phyloP scores from a whole-genome alignment of 2,113 vertebrate species.

The Tichodroma muraria region DNA sequence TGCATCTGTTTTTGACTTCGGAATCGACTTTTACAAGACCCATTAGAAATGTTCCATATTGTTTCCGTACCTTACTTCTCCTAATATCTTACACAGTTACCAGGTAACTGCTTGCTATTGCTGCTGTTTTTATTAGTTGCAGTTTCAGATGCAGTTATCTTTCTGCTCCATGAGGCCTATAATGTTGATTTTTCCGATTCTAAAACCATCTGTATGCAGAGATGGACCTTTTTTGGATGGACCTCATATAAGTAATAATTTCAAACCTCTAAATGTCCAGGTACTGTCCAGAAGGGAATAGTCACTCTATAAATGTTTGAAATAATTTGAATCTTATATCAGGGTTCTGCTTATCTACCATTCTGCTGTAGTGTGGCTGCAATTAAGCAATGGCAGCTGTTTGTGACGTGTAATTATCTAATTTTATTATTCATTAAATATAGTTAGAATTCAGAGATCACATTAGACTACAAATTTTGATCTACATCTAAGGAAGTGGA shows the following conservation, averaged over 20 bases:
- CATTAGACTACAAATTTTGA: neutral
- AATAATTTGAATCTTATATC: neutral
- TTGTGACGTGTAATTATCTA: neutral
- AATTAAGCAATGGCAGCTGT: neutral
- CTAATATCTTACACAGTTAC: neutral
- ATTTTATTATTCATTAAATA: neutral
- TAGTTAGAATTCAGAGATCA: neutral
- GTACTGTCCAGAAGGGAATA: neutral
- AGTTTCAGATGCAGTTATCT: neutral
- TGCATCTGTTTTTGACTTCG: neutral
- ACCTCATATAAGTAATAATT: neutral
- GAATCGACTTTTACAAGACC: neutral
- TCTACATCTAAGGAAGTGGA: neutral
- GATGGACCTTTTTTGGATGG: neutral
- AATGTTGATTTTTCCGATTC: neutral
- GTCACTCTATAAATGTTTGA: rapidly evolving
- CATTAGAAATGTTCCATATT: neutral
- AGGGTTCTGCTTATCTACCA: neutral
- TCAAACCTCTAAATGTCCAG: neutral
- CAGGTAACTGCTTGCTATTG: neutral
- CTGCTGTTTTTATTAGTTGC: neutral
- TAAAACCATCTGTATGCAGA: neutral
- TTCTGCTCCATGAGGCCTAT: neutral
- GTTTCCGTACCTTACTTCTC: neutral
- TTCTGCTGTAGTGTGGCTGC: neutral